These are phyloP conservation scores for Psophia crepitans DNA, from an alignment of 2,113 vertebrate genomes.

Conservation along the genomic window DNA sequence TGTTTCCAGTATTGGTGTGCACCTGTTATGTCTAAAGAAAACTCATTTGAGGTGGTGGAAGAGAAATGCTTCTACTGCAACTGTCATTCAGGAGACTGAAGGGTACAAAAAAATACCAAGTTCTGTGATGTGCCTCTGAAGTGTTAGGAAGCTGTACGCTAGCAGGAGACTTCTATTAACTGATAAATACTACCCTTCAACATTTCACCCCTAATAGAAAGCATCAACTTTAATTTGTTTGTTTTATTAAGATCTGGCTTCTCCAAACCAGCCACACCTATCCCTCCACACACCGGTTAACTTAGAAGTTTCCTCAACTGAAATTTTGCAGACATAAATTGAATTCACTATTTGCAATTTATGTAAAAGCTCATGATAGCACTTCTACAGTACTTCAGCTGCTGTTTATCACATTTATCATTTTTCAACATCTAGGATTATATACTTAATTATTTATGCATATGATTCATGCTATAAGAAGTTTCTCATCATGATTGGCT, in stretches of 20 bases:
- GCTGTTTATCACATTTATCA: not conserved
- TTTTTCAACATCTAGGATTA: not conserved
- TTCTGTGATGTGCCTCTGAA: not conserved
- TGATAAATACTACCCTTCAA: not conserved
- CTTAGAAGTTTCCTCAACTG: not conserved
- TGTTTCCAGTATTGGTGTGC: not conserved
- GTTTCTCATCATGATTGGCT: not conserved
- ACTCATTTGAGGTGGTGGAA: not conserved
- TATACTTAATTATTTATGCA: not conserved
- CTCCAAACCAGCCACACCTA: not conserved
- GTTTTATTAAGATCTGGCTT: not conserved
- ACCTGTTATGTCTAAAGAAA: not conserved
- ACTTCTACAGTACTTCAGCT: not conserved
- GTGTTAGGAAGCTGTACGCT: not conserved
- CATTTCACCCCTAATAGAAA: not conserved
- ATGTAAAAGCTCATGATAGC: not conserved
- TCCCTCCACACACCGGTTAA: not conserved
- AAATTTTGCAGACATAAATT: not conserved
- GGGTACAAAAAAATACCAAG: not conserved
- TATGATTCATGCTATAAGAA: not conserved
- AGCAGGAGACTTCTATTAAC: not conserved
- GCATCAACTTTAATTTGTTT: not conserved
- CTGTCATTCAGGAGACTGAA: not conserved
- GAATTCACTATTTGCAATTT: not conserved
- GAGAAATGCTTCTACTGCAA: not conserved